Evolutionary conservation across 1,140 invertebrate species (phyloP).

Genomic region (Chlorops oryzae): DNA sequence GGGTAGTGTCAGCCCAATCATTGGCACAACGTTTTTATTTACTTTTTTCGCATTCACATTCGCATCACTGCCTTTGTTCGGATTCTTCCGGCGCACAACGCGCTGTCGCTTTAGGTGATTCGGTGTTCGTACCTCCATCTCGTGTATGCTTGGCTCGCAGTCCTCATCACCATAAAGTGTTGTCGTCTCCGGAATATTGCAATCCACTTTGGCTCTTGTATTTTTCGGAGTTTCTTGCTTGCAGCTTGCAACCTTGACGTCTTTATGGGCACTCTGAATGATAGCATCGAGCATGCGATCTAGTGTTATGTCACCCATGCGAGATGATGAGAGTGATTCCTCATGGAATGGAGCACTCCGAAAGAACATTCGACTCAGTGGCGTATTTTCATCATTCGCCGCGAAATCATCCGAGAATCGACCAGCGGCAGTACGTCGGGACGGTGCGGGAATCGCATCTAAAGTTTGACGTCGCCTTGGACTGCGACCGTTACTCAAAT

Average conservation of each 20-base stretch:
- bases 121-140: slow-evolving; percentile 45
- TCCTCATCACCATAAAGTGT: neutral
- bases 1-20: slow-evolving; percentile 9
- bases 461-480: slow-evolving; percentile 13
- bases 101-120: slow-evolving; percentile 42
- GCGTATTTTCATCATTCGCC: slow-evolving; percentile 5
- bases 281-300: slow-evolving; percentile 46
- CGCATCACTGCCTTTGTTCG: slow-evolving; percentile 14
- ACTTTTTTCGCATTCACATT: neutral
- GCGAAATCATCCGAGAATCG: slow-evolving; percentile 18
- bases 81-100: slow-evolving; percentile 42
- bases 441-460: slow-evolving; percentile 11
- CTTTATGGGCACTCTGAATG: slow-evolving; percentile 41
- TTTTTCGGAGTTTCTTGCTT: neutral
- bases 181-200: neutral
- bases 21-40: too few species aligned
- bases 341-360: slow-evolving; percentile 17
- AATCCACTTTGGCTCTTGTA: neutral
- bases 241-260: slow-evolving; percentile 14
- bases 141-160: slow-evolving; percentile 35
- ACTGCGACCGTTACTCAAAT: slow-evolving; percentile 43
- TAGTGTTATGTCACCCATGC: slow-evolving; percentile 42
- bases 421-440: neutral
- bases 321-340: slow-evolving; percentile 39
- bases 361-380: slow-evolving; percentile 3